These are phyloP conservation scores for Potamilus streckersoni DNA, from an alignment of 1,140 invertebrate species.

Conservation along the genomic window DNA sequence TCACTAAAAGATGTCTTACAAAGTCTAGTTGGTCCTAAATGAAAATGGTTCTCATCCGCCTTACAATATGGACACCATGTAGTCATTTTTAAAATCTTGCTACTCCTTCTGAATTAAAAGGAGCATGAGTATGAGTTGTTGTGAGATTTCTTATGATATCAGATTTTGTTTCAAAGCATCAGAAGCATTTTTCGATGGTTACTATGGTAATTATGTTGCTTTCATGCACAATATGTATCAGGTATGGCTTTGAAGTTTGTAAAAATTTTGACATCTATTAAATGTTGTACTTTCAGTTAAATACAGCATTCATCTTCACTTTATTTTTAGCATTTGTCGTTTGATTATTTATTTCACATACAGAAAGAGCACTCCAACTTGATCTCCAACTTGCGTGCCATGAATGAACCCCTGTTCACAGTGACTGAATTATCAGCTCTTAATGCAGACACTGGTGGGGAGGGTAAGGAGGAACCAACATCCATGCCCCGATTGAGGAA, in stretches of 20 bases:
- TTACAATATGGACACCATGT: too few species aligned
- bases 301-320: conserved; percentile 5
- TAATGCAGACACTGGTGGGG: conserved; percentile 60
- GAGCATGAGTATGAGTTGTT: too few species aligned
- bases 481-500: conserved; percentile 51
- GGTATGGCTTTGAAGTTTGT: background rate
- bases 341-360: conserved; percentile 9
- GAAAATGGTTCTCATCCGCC: too few species aligned
- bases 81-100: too few species aligned
- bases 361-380: conserved; percentile 93
- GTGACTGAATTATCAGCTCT: conserved; percentile 62
- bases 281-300: background rate
- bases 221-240: background rate
- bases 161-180: too few species aligned
- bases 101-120: too few species aligned
- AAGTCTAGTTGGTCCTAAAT: too few species aligned
- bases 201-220: too few species aligned
- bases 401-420: conserved; percentile 78
- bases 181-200: too few species aligned
- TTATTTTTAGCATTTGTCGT: background rate
- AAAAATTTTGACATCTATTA: too few species aligned
- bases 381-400: conserved; percentile 89
- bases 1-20: background rate
- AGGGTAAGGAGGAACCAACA: conserved; percentile 60
- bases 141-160: background rate